Base-by-base conservation (phyloP, 2,113 vertebrate species). In the Mirza zaza region DNA sequence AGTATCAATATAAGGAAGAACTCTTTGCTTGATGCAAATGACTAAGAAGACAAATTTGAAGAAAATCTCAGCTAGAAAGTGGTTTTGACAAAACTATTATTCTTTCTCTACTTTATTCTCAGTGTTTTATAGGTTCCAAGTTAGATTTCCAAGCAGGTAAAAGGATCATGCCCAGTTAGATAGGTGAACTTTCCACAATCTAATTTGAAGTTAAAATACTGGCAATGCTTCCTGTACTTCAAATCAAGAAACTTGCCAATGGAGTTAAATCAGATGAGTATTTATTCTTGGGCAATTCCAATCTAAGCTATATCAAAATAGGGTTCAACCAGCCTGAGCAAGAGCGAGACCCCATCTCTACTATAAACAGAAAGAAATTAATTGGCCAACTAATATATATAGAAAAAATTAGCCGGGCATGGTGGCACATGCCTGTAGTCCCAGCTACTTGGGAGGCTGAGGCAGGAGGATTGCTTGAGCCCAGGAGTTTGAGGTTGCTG, bases 1-100 rank as follows among this genome's bases (percentile, higher is more conserved):
- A 97, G 96, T 97, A 97, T 71, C 32, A 39, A 5, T 68, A 25
- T 32, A 42, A 79, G 39, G 39, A 73, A 94, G 9, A 73, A 63
- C 27, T 15, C 1, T 95, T 95, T 15, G 20, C 68, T 96, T 97
- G 96, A 95, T 96, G 70, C 71, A 83, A 70, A 70, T 65, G 20
- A 96, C 96, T 98, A 97, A 97, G 80, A 88, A 94, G 91, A 95
- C 67, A 96, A 67, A 95, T 97, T 96, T 88, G 86, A 97, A 95
- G 96, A 80, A 95, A 95, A 92, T 71, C 80, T 90, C 89, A 52
- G 67, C 94, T 71, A 97, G 23, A 96, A 97, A 97, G 95, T 55
- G 29, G 5, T 59, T 80, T 67, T 50, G 70, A 21, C n/a, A 86
- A 50, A 63, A 57, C 11, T 70, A 34, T 91, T 9, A 96, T 95